Base-by-base conservation (phyloP, 2,888 invertebrate species). In the Pyrrhosoma nymphula region DNA sequence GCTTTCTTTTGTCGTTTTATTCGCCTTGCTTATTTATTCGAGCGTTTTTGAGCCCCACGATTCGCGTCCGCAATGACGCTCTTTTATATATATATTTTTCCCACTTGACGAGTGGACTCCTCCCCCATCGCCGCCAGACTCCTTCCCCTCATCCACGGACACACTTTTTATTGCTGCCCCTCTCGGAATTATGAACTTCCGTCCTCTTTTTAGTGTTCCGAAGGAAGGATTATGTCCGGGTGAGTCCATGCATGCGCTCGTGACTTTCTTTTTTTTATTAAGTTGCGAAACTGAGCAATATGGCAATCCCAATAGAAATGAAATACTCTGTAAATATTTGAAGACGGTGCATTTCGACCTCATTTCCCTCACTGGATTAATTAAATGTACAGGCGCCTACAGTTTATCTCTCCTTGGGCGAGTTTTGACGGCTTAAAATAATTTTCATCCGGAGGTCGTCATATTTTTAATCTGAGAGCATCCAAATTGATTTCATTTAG, bases 1-100 rank as follows among this genome's bases (percentile, higher is more conserved):
- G 93, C 82, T 93, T 93, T 93, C 93, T 93, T 93, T 93, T 93
- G 93, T 93, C 93, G 93, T 93, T 93, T 82, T 93, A 47, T 75
- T 69, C 47, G 93, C 69, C 69, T 93, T 75, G 63, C 93, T 93
- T 93, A 93, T 93, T 93, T 93, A 93, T 93, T 93, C 69, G 63
- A 56, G 47, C 93, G n/a, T 93, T 93, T 93, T 93, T 93, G 56
- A 69, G 23, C 75, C 63, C 35, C 93, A 39, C 60, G 14, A 20
- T 39, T 47, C 35, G 47, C 88, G 1, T 88, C 88, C 88, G 18
- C 55, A 89, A 47, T 82, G 82, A 82, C 82, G 8, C 82, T 35
- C 75, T 47, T 93, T 93, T 93, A 47, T 69, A 69, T 93, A 63
- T 63, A 35, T 69, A 93, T 47, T 93, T 75, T 56, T 26, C 69